These are phyloP conservation scores for Ricordea florida DNA, from an alignment of 92 coral and sea anemone species.

Conservation along the genomic window DNA sequence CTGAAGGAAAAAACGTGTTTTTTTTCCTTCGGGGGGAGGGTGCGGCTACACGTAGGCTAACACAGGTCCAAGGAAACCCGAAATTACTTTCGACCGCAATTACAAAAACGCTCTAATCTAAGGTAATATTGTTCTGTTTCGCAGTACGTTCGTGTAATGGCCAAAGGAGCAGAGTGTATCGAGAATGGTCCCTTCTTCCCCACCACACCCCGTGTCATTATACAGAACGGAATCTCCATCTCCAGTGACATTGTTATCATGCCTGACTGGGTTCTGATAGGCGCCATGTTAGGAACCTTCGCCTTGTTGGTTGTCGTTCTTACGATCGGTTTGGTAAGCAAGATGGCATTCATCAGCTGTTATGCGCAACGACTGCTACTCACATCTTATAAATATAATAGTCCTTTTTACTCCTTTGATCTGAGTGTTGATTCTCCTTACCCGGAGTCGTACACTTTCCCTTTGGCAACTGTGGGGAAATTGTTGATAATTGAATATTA, in stretches of 20 bases:
- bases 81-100: neutral
- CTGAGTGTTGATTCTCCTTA: no score
- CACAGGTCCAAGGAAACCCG: no score
- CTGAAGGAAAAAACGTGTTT: no score
- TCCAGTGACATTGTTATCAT: slow-evolving; percentile 83
- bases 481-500: no score
- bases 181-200: slow-evolving; percentile 97
- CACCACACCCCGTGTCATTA: slow-evolving; percentile 90
- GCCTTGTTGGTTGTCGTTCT: slow-evolving; percentile 75
- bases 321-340: slow-evolving; percentile 88
- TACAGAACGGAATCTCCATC: slow-evolving; percentile 92
- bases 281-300: slow-evolving; percentile 92
- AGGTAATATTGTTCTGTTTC: neutral
- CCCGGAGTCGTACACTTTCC: no score
- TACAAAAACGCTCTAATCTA: neutral
- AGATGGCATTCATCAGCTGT: no score
- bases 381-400: no score
- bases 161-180: slow-evolving; percentile 93
- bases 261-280: slow-evolving; percentile 99
- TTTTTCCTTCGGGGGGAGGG: no score
- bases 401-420: no score
- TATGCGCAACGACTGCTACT: no score
- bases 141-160: slow-evolving; percentile 97
- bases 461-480: no score
- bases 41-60: no score